A percentile compares a stretch with the other conserved stretches of the same genome.
Evolutionary conservation across 2,113 vertebrate genomes (phyloP).

Genomic region (Neomonachus schauinslandi): DNA sequence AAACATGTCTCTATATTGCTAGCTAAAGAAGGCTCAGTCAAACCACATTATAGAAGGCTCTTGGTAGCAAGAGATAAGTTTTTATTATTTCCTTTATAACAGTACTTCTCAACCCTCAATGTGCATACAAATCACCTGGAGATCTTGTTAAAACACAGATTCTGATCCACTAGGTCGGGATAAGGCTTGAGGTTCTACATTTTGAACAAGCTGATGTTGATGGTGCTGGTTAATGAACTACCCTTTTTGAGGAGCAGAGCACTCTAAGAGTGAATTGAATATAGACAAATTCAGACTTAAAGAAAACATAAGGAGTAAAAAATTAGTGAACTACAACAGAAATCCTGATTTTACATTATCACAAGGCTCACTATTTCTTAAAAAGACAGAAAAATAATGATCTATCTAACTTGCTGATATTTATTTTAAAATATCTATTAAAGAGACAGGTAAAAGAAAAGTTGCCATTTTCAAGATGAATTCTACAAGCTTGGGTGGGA

Average conservation of each 20-base stretch:
- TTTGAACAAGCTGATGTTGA: neutral
- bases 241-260: neutral
- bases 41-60: neutral
- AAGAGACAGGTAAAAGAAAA: neutral
- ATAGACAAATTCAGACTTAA: slow-evolving; percentile 25
- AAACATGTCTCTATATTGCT: neutral
- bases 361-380: slow-evolving; percentile 22
- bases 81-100: neutral
- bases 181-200: neutral
- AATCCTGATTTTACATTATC: neutral
- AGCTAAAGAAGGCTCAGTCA: slow-evolving; percentile 12
- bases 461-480: slow-evolving; percentile 32
- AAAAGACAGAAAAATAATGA: slow-evolving; percentile 27
- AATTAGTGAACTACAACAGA: neutral
- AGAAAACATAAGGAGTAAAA: slow-evolving; percentile 46
- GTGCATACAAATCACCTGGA: neutral
- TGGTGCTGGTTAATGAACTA: neutral
- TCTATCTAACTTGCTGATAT: neutral
- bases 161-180: neutral
- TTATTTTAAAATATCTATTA: slow-evolving; percentile 40
- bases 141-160: neutral
- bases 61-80: neutral
- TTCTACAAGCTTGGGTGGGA: neutral
- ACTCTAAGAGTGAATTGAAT: neutral
- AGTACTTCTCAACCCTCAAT: neutral